Evolutionary conservation across 2,888 invertebrate genomes (phyloP), one percentile per base, ranked within the genome.

Genomic region (Ischnura elegans): DNA sequence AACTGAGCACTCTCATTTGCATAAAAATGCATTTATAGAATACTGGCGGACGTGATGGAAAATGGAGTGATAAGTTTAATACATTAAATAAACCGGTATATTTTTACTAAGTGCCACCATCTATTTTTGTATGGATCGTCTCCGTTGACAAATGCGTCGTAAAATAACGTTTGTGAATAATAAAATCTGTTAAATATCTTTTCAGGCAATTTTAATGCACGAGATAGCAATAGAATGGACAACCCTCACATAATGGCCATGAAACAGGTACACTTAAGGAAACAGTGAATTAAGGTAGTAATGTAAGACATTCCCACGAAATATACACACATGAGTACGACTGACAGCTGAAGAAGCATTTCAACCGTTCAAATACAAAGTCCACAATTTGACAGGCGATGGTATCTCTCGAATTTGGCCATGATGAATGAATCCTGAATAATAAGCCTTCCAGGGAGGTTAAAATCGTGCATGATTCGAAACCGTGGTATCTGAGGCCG

Each of bases 381-480:
- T 90, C 90, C 36, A 90, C 90, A 90, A 90, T 43, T 0, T 90
- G 90, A 90, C 90, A 61, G 61, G 90, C n/a, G 90, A 90, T 90
- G 61, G 43, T 90, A 90, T 90, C 90, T 61, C 90, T 36, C 51
- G 43, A 36, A 10, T 61, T 61, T 25, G 61, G 61, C 1, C 8
- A 45, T 90, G 90, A 90, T 90, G 90, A 61, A 90, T 90, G 90
- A 61, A 13, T 43, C 66, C 45, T n/a, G 66, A 66, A 61, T 90
- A 90, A 90, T 90, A 90, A 61, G 66, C 66, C 90, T 90, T 61
- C 66, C 61, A 66, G 2, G 61, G 66, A 25, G 25, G 13, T 43
- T 90, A 61, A 36, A 6, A 90, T 43, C 43, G 43, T 2, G n/a
- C 90, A 45, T 61, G 66, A 90, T 66, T 90, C 45, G 66, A 90